Base-by-base conservation (phyloP, 2,113 vertebrate genomes). In the Anarhynchus alexandrinus region DNA sequence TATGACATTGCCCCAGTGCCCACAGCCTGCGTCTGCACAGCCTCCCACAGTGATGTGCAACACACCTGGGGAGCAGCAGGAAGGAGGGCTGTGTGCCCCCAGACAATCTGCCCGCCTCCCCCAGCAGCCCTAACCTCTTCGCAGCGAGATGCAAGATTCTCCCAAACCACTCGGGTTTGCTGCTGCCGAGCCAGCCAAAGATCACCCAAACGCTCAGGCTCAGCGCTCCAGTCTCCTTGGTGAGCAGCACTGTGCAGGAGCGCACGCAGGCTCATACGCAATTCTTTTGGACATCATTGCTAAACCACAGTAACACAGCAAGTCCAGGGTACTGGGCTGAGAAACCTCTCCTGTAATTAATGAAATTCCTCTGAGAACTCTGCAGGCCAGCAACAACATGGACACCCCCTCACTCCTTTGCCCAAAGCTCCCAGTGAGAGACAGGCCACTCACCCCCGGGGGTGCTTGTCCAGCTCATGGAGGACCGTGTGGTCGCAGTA, bases 401-500 rank as follows among this genome's bases (percentile, higher is more conserved):
- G 65, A 10, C 17, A 12, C 14, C 22, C 29, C 22, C n/a, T 3
- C 3, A 6, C 10, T 52, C 21, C 17, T 15, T 8, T 11, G 51
- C 79, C 27, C 38, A 20, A 17, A 61, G 67, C 72, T 62, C 10
- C 42, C 32, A 3, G 18, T 1, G 21, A 45, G 4, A 52, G 12
- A 59, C 17, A 29, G 55, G 47, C 15, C 86, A 97, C 98, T 98
- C 91, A 99, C 99, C 99, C 99, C 85, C 91, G 93, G 13, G 99
- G 99, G 86, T 99, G 98, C 86, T 98, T 98, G 97, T 99, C 98
- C 97, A 99, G 97, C 96, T 99, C 99, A 0, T 99, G 99, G 58
- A 99, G 99, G 42, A 99, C 99, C 0, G 99, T 99, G 98, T 99
- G 99, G 85, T 99, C 99, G 6, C 99, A 99, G 97, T 99, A 99